A percentile compares a stretch with the other conserved stretches of the same genome.
Evolutionary conservation across 2,797 vertebrate species (phyloP).

Genomic region (Pelochelys cantorii): DNA sequence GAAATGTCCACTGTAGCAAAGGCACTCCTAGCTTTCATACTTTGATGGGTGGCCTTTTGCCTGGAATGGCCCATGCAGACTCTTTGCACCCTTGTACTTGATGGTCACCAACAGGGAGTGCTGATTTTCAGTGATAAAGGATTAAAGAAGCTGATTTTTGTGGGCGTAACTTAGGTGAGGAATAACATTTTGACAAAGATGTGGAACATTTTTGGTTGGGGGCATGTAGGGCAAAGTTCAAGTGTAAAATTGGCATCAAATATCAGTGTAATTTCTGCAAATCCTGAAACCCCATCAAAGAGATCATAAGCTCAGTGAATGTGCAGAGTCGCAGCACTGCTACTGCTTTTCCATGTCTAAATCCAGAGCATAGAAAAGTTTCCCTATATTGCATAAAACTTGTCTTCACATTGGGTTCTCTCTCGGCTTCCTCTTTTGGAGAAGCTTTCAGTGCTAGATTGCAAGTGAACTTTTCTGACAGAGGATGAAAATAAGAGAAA

Average conservation of each 20-base stretch:
- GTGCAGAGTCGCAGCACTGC: neutral
- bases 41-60: neutral
- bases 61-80: neutral
- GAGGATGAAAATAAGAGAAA: neutral
- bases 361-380: neutral
- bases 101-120: neutral
- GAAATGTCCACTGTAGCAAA: neutral
- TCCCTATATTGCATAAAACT: neutral
- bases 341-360: neutral
- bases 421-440: neutral
- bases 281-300: neutral
- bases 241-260: neutral
- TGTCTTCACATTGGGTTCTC: neutral
- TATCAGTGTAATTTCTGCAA: neutral
- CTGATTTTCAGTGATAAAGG: neutral
- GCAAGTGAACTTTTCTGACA: neutral
- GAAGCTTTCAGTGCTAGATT: neutral
- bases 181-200: neutral
- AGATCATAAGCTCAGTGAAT: neutral
- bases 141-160: neutral
- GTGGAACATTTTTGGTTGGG: neutral
- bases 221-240: neutral
- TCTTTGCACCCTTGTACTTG: neutral
- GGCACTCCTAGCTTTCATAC: neutral
- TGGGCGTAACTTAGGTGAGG: neutral